Evolutionary conservation across 2,113 vertebrate species (phyloP).

Genomic region (Eptesicus fuscus): DNA sequence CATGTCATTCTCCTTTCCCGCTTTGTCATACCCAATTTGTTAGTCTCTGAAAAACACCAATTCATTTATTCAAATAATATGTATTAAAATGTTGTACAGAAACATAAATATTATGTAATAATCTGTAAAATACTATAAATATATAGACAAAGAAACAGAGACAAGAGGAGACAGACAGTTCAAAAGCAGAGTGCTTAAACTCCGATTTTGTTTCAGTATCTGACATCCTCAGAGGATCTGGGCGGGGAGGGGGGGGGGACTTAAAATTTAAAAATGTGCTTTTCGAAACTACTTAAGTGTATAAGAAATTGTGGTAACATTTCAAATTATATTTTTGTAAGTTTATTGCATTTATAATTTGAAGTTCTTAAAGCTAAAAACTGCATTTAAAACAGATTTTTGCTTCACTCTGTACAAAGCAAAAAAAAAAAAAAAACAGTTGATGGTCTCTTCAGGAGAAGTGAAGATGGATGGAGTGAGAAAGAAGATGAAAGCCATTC

Average conservation of each 20-base stretch:
- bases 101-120: not conserved
- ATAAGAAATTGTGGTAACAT: not conserved
- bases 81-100: not conserved
- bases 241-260: not conserved
- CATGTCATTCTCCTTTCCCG: not conserved
- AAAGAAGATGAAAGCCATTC: not conserved
- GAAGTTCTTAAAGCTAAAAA: not conserved
- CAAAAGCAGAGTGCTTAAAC: not conserved
- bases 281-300: not conserved
- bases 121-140: not conserved
- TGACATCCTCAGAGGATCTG: not conserved
- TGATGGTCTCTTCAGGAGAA: not conserved
- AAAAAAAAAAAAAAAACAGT: not conserved
- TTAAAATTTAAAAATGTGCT: not conserved
- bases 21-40: not conserved
- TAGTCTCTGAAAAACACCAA: not conserved
- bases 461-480: not conserved
- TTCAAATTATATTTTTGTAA: not conserved
- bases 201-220: not conserved
- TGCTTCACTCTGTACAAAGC: not conserved
- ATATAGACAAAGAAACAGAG: not conserved
- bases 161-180: not conserved
- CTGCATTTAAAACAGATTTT: not conserved
- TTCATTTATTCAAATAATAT: not conserved
- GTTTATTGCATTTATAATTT: not conserved